Base-by-base conservation (phyloP, 1,140 invertebrate species). In the Zaprionus vittiger region DNA sequence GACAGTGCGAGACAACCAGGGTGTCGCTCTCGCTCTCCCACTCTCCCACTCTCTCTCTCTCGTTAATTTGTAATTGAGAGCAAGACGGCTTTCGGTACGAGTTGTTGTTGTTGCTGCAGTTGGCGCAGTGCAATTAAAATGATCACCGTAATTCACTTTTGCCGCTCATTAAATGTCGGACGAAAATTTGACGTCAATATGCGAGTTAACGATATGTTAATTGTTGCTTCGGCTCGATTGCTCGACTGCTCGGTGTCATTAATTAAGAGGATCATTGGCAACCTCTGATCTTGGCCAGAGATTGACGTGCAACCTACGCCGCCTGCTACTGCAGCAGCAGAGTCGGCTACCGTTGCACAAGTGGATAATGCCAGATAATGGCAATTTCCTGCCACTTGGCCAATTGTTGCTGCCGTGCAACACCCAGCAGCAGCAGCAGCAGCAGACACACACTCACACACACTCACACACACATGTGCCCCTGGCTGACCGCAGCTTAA, bases 311-410 rank as follows among this genome's bases (percentile, higher is more conserved):
- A 68, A 59, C 80, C 62, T 72, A 73, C 74, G 67, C 52, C 69
- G 76, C 72, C 80, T 47, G 64, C 37, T 49, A 24, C 22, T 41
- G 49, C 55, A 60, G 38, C 49, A 34, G 41, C 55, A 26, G 31
- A 12, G 20, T 44, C 54, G 63, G 69, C 60, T 68, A 78, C 66
- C 63, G 80, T 79, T 72, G 81, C 85, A 82, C 85, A 90, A 90
- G 80, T 91, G 86, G 87, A 86, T 91, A 91, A 91, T 91, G 72
- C 83, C 87, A 91, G 82, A 91, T 91, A 91, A 91, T 91, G 78
- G 87, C 86, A 80, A 91, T 91, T 91, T 91, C 86, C 86, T 91
- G 86, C 86, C 82, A 91, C 86, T 81, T 79, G 83, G 81, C 75
- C 85, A 84, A 81, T 90, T 90, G 80, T 86, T 80, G 83, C 76